Base-by-base conservation (phyloP, 2,113 vertebrate genomes). In the Saccopteryx leptura region DNA sequence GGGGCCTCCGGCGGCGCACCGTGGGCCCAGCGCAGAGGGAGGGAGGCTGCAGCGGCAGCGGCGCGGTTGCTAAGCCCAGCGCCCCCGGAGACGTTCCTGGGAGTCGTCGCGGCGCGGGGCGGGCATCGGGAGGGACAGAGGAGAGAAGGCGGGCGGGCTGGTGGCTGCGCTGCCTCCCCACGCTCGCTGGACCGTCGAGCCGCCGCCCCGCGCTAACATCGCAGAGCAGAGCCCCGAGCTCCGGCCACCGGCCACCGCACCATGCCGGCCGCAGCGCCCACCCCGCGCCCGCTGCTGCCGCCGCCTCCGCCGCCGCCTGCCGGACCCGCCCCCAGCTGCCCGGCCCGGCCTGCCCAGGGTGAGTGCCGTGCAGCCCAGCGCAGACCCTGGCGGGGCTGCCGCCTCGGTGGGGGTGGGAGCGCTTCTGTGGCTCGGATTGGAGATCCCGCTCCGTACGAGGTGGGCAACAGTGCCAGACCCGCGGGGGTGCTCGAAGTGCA, bases 31-130 rank as follows among this genome's bases (percentile, higher is more conserved):
- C 31, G 54, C 65, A n/a, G 50, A 54, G 11, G 15, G 86, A n/a
- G 88, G 50, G 65, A 52, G 75, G 80, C 82, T 2, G 90, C 33
- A 46, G 92, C 58, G 15, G 89, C 58, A 12, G 89, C 84, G 54
- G 90, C 86, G 65, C 91, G 14, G 96, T 96, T 97, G 96, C 93
- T 96, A 97, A 96, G 97, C 93, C 95, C 52, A 14, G 88, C 88
- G 88, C 95, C 88, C 96, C 79, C 61, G 88, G 95, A 96, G 95
- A 97, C 92, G 50, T 87, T 65, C 80, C 85, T 7, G 21, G 74
- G 4, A 39, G 92, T 46, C 58, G 66, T 79, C 48, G 56, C 58
- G 11, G 61, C 33, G 50, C 58, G 11, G 83, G 65, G 86, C 63
- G 56, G 79, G 76, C 23, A 1, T 66, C 71, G 23, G 85, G 58